A percentile compares a stretch with the other conserved stretches of the same genome.
These are phyloP conservation scores for Bombus pyrosoma DNA, from an alignment of 1,140 invertebrate species.

Conservation along the genomic window DNA sequence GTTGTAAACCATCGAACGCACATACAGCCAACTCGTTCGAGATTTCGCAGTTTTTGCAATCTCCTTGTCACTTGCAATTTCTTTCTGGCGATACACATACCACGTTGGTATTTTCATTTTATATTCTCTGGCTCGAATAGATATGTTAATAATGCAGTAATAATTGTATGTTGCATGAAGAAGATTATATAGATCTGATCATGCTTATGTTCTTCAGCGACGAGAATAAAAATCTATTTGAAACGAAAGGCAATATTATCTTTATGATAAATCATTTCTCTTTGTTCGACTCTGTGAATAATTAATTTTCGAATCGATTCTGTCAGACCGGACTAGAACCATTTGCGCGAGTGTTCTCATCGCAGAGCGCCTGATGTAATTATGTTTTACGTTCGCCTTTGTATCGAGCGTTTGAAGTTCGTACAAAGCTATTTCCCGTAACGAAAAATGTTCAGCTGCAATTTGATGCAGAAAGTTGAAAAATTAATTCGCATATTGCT, in stretches of 20 bases:
- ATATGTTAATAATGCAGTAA: not conserved
- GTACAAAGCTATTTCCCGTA: not conserved
- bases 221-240: not conserved
- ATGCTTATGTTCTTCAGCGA: not conserved
- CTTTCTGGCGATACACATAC: too few relatives aligned
- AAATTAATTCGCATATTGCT: too few relatives aligned
- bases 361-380: not conserved
- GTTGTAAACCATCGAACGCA: too few relatives aligned
- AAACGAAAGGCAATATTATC: not conserved
- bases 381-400: not conserved
- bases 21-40: too few relatives aligned
- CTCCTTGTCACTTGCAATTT: too few relatives aligned
- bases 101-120: not conserved
- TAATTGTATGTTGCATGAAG: not conserved
- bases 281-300: not conserved
- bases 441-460: not conserved
- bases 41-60: too few relatives aligned
- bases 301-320: constrained; percentile 11
- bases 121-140: not conserved
- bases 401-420: not conserved
- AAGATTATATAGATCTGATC: not conserved
- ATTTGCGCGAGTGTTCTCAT: not conserved
- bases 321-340: not conserved
- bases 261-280: not conserved
- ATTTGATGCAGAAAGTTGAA: not conserved